These are phyloP conservation scores for Nansenia antarctica DNA, from an alignment of 2,113 vertebrate genomes.

Conservation along the genomic window DNA sequence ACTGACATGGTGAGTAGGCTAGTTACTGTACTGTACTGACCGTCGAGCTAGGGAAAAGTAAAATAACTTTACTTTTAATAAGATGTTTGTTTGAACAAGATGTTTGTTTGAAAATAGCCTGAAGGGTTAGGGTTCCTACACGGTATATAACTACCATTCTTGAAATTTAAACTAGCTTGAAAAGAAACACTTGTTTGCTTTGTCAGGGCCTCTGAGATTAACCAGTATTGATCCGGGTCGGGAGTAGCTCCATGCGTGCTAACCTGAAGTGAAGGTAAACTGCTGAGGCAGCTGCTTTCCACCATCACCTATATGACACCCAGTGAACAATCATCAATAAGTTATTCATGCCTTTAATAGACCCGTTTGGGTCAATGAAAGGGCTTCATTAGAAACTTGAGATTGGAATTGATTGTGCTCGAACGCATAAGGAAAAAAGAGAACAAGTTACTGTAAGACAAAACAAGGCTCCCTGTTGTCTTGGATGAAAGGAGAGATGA, in stretches of 20 bases:
- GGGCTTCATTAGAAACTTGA: constrained; percentile 65
- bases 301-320: constrained; percentile 23
- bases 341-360: constrained; percentile 70
- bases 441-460: constrained; percentile 49
- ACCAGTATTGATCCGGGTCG: neutral
- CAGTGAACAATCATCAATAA: constrained; percentile 59
- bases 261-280: neutral
- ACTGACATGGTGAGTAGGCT: no score
- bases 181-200: no score
- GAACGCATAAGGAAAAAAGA: constrained; percentile 56
- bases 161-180: no score
- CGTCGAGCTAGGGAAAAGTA: no score
- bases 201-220: no score
- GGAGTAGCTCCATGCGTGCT: neutral
- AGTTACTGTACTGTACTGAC: no score
- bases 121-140: no score
- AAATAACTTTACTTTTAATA: no score
- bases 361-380: constrained; percentile 51
- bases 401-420: constrained; percentile 68
- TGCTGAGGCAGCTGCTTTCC: constrained; percentile 22
- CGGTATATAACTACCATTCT: no score
- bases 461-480: neutral
- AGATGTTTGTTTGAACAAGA: no score
- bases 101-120: no score
- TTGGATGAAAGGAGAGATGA: neutral